These are phyloP conservation scores for Apus apus DNA, from an alignment of 2,113 vertebrate species.

Conservation along the genomic window DNA sequence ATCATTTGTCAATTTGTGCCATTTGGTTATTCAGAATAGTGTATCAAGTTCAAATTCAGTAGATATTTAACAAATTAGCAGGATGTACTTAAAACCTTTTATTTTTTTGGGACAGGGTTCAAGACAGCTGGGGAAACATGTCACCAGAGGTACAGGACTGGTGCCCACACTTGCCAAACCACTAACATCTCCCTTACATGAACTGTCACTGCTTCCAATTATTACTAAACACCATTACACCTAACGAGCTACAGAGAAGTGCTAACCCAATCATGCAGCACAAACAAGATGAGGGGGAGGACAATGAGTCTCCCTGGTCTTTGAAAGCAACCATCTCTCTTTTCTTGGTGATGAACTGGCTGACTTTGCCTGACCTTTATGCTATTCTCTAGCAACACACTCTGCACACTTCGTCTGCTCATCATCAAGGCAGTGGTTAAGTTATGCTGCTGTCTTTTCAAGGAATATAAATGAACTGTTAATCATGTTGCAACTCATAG, in stretches of 20 bases:
- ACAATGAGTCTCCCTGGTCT: accelerated
- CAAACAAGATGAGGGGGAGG: not conserved
- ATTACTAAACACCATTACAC: not conserved
- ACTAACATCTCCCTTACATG: not conserved
- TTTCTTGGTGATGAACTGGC: not conserved
- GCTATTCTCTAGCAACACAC: not conserved
- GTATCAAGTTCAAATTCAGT: not conserved
- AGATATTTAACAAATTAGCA: not conserved
- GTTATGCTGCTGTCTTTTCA: not conserved
- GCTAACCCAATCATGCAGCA: not conserved
- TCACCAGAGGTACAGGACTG: not conserved
- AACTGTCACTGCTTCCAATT: not conserved
- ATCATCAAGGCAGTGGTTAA: not conserved
- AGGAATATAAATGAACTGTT: not conserved
- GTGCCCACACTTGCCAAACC: accelerated
- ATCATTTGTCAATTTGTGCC: not conserved
- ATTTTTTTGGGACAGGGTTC: not conserved
- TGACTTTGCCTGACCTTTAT: not conserved
- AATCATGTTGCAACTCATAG: not conserved
- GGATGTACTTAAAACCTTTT: not conserved
- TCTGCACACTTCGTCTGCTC: not conserved
- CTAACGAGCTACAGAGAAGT: not conserved
- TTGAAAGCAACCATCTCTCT: not conserved
- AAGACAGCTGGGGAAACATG: accelerated
- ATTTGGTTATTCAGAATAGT: not conserved